Conservation (phyloP, 1,140 invertebrate species). For the Lepidotrigona ventralis region DNA sequence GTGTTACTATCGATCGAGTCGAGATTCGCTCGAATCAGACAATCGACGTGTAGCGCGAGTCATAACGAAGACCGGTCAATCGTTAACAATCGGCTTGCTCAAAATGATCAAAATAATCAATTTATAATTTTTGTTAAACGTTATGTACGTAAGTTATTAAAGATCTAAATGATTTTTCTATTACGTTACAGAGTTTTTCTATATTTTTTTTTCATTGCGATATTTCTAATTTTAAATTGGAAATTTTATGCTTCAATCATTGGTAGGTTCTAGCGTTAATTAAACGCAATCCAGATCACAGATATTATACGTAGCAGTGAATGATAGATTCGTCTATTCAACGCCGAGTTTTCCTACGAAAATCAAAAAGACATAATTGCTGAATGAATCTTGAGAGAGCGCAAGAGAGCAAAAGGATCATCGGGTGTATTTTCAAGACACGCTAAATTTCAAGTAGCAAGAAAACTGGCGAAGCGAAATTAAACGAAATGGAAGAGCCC, state of each 20-base stretch:
- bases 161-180: too few relatives aligned
- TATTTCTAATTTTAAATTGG: too few relatives aligned
- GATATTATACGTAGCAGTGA: background rate
- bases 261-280: background rate
- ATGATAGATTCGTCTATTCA: background rate
- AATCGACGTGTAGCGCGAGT: background rate
- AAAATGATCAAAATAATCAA: too few relatives aligned
- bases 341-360: background rate
- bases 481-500: too few relatives aligned
- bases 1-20: constrained; percentile 2
- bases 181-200: too few relatives aligned
- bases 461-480: background rate
- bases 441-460: too few relatives aligned
- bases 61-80: background rate
- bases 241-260: too few relatives aligned
- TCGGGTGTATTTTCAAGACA: too few relatives aligned
- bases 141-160: too few relatives aligned
- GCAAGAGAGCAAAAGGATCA: background rate
- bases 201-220: too few relatives aligned
- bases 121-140: too few relatives aligned
- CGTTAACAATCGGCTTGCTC: background rate
- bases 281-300: background rate
- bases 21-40: background rate
- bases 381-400: too few relatives aligned
- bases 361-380: background rate